Base-by-base conservation (phyloP, 2,797 vertebrate species). In the Urophycis tenuis region DNA sequence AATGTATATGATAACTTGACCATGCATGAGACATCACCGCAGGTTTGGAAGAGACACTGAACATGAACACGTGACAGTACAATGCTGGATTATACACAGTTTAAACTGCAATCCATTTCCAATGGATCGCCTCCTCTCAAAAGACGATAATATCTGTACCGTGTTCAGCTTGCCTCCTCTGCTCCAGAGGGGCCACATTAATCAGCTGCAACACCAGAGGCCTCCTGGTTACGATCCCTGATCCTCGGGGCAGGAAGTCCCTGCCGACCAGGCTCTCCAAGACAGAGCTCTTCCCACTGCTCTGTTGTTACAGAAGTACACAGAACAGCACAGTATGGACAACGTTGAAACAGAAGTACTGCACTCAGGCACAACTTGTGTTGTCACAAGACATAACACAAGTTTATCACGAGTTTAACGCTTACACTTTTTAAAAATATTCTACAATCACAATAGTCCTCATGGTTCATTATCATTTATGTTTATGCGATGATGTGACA, bases 281-380 rank as follows among this genome's bases (percentile, higher is more conserved):
- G 75, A 95, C 93, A 0, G 94, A 95, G 80, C 94, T 95, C 88
- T 95, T 95, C 34, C 94, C 94, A 79, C 94, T 95, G 87, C 94
- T 95, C 94, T 95, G 92, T 91, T 74, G 34, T 17, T 71, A 22
- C 33, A 89, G 31, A 86, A 17, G 25, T 36, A 39, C 22, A 74
- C 12, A 45, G 17, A 31, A 32, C 69, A 17, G 69, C 19, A 33
- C 69, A 71, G 30, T 19, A 71, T 31, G 33, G 69, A 19, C 29
- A 31, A 32, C 2, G 69, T 32, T 33, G 32, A 71, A 1, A 8
- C 32, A 33, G 45, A 19, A 25, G 64, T 69, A 25, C 29, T 32
- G 22, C 30, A 30, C 64, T 69, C 64, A 69, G 45, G 29, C 60
- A n/a, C n/a, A n/a, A n/a, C n/a, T n/a, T n/a, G n/a, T n/a, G n/a